phyloP scores from a whole-genome alignment of 2,113 vertebrate genomes.

The Grus americana region DNA sequence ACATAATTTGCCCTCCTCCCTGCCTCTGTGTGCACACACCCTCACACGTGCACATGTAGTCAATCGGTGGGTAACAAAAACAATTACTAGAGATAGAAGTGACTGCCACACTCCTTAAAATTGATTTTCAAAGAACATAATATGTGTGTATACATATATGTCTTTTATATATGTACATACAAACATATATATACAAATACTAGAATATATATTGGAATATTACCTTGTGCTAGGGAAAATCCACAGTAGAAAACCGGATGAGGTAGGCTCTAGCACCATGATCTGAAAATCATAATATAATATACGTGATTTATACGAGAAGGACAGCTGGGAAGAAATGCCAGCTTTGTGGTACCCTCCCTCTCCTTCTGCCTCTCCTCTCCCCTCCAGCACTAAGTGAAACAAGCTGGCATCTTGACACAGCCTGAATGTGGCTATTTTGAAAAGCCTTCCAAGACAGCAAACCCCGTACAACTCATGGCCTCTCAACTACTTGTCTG shows the following conservation, averaged over 20 bases:
- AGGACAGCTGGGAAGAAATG: background rate
- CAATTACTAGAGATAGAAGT: background rate
- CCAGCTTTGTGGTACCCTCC: background rate
- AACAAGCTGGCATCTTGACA: background rate
- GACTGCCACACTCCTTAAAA: background rate
- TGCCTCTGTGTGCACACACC: background rate
- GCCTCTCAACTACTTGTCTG: background rate
- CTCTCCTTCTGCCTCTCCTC: background rate
- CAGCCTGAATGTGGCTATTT: background rate
- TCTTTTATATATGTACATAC: background rate
- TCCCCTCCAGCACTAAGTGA: background rate
- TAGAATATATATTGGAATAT: background rate
- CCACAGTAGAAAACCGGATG: background rate
- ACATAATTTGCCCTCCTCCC: no score
- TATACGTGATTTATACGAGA: background rate
- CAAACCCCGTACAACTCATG: background rate
- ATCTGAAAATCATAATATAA: background rate
- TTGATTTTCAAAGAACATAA: background rate
- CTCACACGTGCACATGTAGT: rapidly evolving
- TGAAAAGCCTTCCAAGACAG: background rate
- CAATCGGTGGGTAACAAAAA: background rate
- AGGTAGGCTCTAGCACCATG: background rate
- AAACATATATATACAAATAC: background rate
- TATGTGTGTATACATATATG: rapidly evolving
- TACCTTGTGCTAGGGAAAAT: background rate